Evolutionary conservation across 2,888 invertebrate genomes (phyloP).

Genomic region (Epirrhoe alternata): DNA sequence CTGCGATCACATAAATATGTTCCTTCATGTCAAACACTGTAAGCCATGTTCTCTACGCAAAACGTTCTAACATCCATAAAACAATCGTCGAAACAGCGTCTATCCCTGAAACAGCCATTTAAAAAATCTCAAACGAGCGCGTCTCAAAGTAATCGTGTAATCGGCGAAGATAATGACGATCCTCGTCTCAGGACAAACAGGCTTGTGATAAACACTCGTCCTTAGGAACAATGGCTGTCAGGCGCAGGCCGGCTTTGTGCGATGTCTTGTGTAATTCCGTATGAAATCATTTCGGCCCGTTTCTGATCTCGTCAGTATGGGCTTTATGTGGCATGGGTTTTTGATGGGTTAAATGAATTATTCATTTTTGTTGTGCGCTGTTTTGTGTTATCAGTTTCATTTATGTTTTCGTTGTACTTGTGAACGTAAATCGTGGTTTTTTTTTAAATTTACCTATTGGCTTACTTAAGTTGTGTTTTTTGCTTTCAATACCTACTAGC

Average conservation of each 20-base stretch:
- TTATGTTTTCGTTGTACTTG: neutral
- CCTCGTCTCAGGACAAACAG: constrained; percentile 37
- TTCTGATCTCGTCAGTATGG: constrained; percentile 28
- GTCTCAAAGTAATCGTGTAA: constrained; percentile 39
- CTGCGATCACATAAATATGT: too few species aligned
- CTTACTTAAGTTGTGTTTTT: too few species aligned
- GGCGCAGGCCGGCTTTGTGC: constrained; percentile 43
- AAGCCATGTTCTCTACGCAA: neutral
- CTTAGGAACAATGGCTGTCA: constrained; percentile 40
- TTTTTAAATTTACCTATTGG: neutral
- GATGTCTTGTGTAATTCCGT: constrained; percentile 46
- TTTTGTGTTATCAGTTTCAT: constrained; percentile 3
- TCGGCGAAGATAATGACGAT: constrained; percentile 45
- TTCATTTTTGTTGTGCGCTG: constrained; percentile 20
- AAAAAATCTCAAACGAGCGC: constrained; percentile 24
- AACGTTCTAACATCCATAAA: neutral
- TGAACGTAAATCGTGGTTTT: neutral
- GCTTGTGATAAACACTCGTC: constrained; percentile 44
- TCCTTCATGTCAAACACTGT: too few species aligned
- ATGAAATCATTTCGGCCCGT: constrained; percentile 38
- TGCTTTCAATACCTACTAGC: too few species aligned
- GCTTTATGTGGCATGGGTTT: constrained; percentile 24
- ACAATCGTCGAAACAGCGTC: neutral
- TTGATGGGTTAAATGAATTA: constrained; percentile 29
- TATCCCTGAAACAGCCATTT: constrained; percentile 19